Base-by-base conservation (phyloP, 2,113 vertebrate species). In the Arizona elegans region DNA sequence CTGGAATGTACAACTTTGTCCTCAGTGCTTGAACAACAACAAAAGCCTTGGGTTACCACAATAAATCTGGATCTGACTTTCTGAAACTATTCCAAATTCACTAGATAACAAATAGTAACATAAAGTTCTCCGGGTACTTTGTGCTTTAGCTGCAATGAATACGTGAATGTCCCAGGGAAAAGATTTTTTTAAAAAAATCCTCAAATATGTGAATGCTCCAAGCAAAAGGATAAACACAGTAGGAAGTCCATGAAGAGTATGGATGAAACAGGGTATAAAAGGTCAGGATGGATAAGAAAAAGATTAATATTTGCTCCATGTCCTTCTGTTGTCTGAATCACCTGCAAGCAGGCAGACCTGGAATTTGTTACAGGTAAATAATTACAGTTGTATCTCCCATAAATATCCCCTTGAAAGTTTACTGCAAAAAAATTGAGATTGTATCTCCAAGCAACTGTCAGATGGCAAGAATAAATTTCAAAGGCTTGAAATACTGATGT, bases 341-440 rank as follows among this genome's bases (percentile, higher is more conserved):
- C 98, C 98, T 98, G 97, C 96, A 98, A 98, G 97, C 97, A 98
- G 97, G 97, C 96, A 98, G 98, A 97, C 97, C 98, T 98, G 98
- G 98, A 98, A 97, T 98, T 97, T 98, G 98, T 98, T 98, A 98
- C 97, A 98, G 98, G 97, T 98, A 98, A 98, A 98, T 98, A 98
- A 98, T 98, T 98, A 98, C 97, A 98, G 97, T 97, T 97, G 97
- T 98, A 98, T 97, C 97, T 98, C 97, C 97, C 98, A 98, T 98
- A 98, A 98, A 98, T 98, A 98, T 98, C 97, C 96, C 93, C 95
- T 98, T 97, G 97, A 98, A 98, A 97, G 97, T 95, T 97, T 97
- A 96, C 97, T 97, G 97, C 97, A 98, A 97, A 98, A 98, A 96
- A 98, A 98, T 98, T 97, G 97, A 98, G 98, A 98, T 98, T 97